Evolutionary conservation across 2,888 invertebrate species (phyloP), one percentile per base, ranked within the genome.

Genomic region (Leistus spinibarbis): DNA sequence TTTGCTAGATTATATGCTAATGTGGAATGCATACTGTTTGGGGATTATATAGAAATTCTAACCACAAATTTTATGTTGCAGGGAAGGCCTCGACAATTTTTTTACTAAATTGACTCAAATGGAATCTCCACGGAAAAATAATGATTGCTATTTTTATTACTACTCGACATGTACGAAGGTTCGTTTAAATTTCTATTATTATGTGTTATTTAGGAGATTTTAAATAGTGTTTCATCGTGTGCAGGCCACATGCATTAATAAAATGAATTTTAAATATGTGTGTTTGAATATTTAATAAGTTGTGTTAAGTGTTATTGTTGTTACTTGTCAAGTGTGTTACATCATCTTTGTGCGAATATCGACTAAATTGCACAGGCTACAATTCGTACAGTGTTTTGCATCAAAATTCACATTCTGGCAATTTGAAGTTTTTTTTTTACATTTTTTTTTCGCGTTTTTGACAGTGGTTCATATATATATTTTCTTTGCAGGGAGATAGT

Each of bases 111-210:
- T 85, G 83, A 85, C 85, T 57, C 84, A 84, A 79, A 90, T 92
- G 90, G 92, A 92, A 86, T 91, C 91, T 81, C 91, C 90, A 81
- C 89, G 90, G 82, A 92, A 92, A 87, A 91, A 92, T 85, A 92
- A 93, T 86, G 95, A 95, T 86, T 95, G 95, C 86, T 95, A 95
- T 86, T 95, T 95, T 88, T 95, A 92, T 86, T 95, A 93, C 85
- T 95, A 95, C 84, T 95, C 95, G 74, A 93, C 92, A 78, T 95
- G 95, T 85, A 91, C 91, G 78, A 95, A 95, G 91, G 95, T 95
- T 87, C 87, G 87, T 81, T 76, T 40, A 40, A 40, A 40, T 40
- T 7, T 40, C 40, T 40, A 5, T 40, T 40, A 40, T 40, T 40
- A 10, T 10, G 1, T 40, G 1, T 3, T 4, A 40, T 40, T 5